phyloP scores from a whole-genome alignment of 2,888 invertebrate genomes.

The Lydus trimaculatus region DNA sequence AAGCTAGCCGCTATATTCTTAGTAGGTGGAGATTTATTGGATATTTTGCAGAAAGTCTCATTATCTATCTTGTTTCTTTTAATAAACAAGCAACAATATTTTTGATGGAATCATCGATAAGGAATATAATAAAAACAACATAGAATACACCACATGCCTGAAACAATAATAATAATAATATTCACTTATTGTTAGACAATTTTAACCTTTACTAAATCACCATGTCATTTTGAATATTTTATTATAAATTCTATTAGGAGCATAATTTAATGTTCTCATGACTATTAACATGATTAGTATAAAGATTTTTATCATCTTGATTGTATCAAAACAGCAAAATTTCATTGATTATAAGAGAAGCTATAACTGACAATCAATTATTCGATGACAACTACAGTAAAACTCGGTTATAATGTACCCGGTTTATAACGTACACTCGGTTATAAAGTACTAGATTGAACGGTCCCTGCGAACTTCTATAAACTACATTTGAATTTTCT shows the following conservation, averaged over 20 bases:
- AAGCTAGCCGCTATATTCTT: not conserved
- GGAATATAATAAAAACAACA: not conserved
- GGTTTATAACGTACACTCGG: too few species aligned
- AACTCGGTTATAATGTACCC: too few species aligned
- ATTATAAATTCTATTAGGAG: conserved; percentile 18
- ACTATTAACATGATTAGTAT: conserved; percentile 30
- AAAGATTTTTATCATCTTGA: conserved; percentile 27
- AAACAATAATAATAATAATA: conserved; percentile 2
- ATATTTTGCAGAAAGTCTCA: conserved; percentile 9
- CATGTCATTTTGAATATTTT: conserved; percentile 25
- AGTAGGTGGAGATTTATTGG: conserved; percentile 10
- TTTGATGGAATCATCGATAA: not conserved
- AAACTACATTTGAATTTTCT: too few species aligned
- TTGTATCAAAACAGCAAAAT: not conserved
- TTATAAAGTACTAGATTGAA: too few species aligned
- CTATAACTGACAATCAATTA: not conserved
- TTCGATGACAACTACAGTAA: not conserved
- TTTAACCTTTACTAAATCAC: conserved; percentile 10
- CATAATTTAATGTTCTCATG: conserved; percentile 11
- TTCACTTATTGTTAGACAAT: conserved; percentile 17
- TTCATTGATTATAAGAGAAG: not conserved
- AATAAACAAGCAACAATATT: not conserved
- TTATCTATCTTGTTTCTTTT: conserved; percentile 4
- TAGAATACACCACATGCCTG: not conserved
- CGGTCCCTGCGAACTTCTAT: too few species aligned